These are phyloP conservation scores for Petrocephalus zakoni DNA, from an alignment of 2,113 vertebrate genomes.

Conservation along the genomic window DNA sequence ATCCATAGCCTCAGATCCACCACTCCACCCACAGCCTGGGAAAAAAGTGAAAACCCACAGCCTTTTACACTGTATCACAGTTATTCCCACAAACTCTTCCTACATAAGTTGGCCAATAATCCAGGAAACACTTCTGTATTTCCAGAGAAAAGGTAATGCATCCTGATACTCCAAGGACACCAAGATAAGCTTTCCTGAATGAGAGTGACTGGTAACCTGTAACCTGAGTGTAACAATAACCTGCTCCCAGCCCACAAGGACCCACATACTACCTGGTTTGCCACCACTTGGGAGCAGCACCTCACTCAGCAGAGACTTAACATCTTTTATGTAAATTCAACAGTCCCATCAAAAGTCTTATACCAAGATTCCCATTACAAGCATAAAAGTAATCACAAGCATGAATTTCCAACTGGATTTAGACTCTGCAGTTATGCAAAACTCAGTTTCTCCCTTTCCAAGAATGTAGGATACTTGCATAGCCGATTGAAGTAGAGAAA, in stretches of 20 bases:
- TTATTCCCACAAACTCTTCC: neutral
- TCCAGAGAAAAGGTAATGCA: neutral
- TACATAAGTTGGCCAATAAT: neutral
- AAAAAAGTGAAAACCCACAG: neutral
- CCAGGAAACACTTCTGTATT: neutral
- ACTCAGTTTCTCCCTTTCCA: neutral
- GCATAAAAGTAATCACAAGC: neutral
- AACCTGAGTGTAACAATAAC: too few species aligned
- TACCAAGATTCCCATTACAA: neutral
- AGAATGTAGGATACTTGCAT: neutral
- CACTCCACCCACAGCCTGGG: neutral
- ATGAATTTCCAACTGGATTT: neutral
- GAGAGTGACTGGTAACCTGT: neutral
- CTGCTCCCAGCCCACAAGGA: neutral
- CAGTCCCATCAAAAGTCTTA: neutral
- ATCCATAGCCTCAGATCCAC: too few species aligned
- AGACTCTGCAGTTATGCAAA: neutral
- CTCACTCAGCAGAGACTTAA: neutral
- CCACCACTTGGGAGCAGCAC: neutral
- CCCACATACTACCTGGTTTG: neutral
- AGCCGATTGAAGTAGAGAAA: neutral
- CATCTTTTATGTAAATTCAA: neutral
- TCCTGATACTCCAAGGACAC: neutral
- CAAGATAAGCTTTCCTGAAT: neutral
- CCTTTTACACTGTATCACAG: neutral